Percentiles rank a stretch among this genome's conserved stretches.
Conservation (phyloP, 2,888 invertebrate species). For the Athalia cordata region DNA sequence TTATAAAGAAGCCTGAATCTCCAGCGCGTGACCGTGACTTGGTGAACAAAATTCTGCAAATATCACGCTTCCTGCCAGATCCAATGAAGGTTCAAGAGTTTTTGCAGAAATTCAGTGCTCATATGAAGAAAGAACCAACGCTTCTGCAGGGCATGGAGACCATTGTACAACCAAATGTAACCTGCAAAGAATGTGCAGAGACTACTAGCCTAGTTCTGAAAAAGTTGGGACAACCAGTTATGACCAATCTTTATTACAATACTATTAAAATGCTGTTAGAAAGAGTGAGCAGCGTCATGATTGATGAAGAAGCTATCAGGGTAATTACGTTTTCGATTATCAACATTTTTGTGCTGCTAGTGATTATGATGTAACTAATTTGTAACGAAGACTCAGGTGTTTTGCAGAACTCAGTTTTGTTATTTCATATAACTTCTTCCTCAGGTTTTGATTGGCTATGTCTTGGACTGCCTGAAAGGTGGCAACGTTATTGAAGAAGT, state of each 20-base stretch:
- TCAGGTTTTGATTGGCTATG: conserved; percentile 76
- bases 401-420: conserved; percentile 11
- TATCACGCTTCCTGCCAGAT: conserved; percentile 91
- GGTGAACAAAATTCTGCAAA: conserved; percentile 79
- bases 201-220: conserved; percentile 89
- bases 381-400: not conserved
- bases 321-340: conserved; percentile 69
- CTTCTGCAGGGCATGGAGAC: conserved; percentile 89
- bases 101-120: conserved; percentile 86
- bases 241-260: conserved; percentile 96
- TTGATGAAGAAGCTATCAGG: conserved; percentile 91
- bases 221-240: conserved; percentile 94
- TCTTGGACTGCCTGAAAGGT: conserved; percentile 82
- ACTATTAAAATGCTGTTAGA: conserved; percentile 96
- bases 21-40: conserved; percentile 85
- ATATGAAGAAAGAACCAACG: conserved; percentile 83
- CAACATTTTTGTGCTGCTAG: conserved; percentile 4
- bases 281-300: conserved; percentile 96
- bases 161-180: conserved; percentile 91
- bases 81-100: conserved; percentile 94
- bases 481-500: conserved; percentile 83
- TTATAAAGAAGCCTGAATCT: conserved; percentile 83
- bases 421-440: conserved; percentile 38
- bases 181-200: conserved; percentile 95
- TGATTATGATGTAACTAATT: conserved; percentile 19